A percentile compares a stretch with the other conserved stretches of the same genome.
Evolutionary conservation across 2,888 invertebrate species (phyloP).

Genomic region (Tetropium fuscum): DNA sequence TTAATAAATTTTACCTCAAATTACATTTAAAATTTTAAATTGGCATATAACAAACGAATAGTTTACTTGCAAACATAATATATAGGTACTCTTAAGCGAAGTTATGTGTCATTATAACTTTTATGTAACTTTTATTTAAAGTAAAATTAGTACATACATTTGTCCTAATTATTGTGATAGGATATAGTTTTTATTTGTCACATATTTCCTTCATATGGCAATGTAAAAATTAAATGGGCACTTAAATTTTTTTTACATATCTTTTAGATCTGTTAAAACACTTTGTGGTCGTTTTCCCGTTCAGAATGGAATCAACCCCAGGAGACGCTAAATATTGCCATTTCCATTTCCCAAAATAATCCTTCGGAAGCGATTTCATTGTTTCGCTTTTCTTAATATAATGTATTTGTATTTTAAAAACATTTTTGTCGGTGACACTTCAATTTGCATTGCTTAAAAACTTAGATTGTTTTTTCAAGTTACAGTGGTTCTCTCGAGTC

Average conservation of each 20-base stretch:
- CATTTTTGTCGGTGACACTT: conserved; percentile 39
- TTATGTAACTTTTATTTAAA: too few relatives aligned
- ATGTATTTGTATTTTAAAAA: conserved; percentile 17
- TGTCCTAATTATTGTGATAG: too few relatives aligned
- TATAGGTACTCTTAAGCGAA: too few relatives aligned
- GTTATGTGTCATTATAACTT: too few relatives aligned
- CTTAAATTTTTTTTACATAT: conserved; percentile 20
- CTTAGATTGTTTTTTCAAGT: conserved; percentile 46
- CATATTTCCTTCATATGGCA: too few relatives aligned
- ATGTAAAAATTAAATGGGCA: too few relatives aligned
- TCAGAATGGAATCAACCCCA: background rate
- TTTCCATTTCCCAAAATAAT: background rate
- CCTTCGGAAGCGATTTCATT: conserved; percentile 2
- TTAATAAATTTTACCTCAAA: too few relatives aligned
- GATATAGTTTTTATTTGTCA: too few relatives aligned
- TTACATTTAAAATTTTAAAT: too few relatives aligned
- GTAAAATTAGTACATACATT: too few relatives aligned
- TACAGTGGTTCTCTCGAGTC: conserved; percentile 22
- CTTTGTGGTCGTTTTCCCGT: background rate
- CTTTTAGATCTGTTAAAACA: conserved; percentile 5
- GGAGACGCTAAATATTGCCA: background rate
- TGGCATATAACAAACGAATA: too few relatives aligned
- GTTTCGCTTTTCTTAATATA: conserved; percentile 14
- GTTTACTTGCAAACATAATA: too few relatives aligned
- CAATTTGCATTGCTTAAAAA: conserved; percentile 48